Conservation (phyloP, 2,797 vertebrate species). For the Lemur catta region DNA sequence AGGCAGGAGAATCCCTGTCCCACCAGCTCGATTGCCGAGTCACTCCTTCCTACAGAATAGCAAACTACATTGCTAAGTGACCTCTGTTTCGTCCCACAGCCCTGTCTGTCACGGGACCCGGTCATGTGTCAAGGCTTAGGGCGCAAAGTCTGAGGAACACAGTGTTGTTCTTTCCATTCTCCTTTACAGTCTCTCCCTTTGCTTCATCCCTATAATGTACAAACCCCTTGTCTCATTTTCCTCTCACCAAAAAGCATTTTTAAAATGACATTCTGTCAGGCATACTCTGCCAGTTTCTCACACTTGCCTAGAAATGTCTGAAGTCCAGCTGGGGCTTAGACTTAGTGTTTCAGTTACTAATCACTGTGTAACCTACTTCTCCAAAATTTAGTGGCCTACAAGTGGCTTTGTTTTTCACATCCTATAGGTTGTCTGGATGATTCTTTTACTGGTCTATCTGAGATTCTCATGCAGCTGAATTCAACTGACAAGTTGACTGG, state of each 20-base stretch:
- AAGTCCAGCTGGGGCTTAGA: neutral
- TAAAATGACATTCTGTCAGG: neutral
- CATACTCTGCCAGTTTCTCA: neutral
- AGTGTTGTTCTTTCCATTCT: neutral
- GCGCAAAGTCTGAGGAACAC: neutral
- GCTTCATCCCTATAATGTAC: neutral
- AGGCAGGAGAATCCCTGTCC: neutral
- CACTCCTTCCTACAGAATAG: neutral
- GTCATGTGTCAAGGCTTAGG: neutral
- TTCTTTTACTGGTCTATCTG: neutral
- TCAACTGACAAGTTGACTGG: neutral
- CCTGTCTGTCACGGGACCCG: neutral
- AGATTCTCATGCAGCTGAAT: neutral
- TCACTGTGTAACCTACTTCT: neutral
- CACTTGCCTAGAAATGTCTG: neutral
- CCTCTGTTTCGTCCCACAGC: neutral
- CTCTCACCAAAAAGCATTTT: neutral
- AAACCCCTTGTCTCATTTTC: neutral
- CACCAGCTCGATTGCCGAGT: neutral
- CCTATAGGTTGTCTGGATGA: neutral
- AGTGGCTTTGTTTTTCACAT: neutral
- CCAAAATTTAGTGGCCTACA: neutral
- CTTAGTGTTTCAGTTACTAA: neutral
- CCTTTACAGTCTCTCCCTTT: neutral
- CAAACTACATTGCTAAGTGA: neutral